phyloP scores from a whole-genome alignment of 2,888 invertebrate species.

The Lithophane ornitopus region DNA sequence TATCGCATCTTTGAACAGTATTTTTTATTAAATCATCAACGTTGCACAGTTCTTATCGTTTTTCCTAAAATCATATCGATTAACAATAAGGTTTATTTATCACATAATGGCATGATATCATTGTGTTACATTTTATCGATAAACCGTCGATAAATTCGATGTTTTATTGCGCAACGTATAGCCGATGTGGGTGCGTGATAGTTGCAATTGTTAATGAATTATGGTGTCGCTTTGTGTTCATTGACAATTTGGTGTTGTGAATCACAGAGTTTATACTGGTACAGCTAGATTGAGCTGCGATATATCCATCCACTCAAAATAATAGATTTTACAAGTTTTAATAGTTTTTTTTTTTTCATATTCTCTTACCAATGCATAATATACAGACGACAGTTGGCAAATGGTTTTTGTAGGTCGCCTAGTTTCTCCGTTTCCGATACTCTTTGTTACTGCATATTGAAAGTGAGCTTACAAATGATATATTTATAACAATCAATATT shows the following conservation, averaged over 20 bases:
- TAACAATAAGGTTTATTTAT: constrained; percentile 44
- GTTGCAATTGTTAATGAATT: constrained; percentile 35
- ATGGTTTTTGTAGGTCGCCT: constrained; percentile 24
- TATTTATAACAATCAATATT: background rate
- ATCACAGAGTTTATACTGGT: background rate
- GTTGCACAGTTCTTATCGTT: constrained; percentile 36
- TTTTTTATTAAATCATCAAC: constrained; percentile 8
- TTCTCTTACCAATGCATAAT: no score
- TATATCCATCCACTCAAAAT: background rate
- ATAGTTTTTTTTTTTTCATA: no score
- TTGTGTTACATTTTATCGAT: constrained; percentile 39
- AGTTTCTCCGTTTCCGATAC: background rate
- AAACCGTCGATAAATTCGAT: constrained; percentile 43
- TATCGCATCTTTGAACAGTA: constrained; percentile 25
- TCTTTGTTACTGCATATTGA: constrained; percentile 11
- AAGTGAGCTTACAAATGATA: background rate
- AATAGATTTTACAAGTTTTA: no score
- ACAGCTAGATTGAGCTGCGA: background rate
- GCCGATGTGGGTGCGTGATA: constrained; percentile 34
- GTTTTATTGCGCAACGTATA: constrained; percentile 45
- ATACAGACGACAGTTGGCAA: constrained; percentile 29
- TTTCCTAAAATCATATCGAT: constrained; percentile 51
- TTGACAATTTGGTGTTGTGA: constrained; percentile 25
- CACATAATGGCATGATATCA: constrained; percentile 50
- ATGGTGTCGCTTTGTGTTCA: constrained; percentile 7